Percentiles rank a stretch among this genome's conserved stretches.
phyloP scores from a whole-genome alignment of 1,140 invertebrate species.

The Stenopsyche tienmushanensis region DNA sequence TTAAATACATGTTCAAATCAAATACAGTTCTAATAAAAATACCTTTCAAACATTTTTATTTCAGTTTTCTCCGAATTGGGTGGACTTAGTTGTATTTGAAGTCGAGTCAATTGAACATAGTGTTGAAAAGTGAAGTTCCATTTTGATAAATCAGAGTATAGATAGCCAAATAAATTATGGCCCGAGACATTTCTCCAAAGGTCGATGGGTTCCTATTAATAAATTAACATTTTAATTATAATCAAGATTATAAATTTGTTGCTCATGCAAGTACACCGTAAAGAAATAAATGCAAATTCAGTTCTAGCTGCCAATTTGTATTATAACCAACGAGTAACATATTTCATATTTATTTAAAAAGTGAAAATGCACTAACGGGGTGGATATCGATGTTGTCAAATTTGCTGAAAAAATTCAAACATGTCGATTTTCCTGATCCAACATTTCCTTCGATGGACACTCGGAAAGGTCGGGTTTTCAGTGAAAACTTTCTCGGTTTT shows the following conservation, averaged over 20 bases:
- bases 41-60: constrained; percentile 86
- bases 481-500: not conserved
- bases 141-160: constrained; percentile 77
- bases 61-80: constrained; percentile 57
- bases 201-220: constrained; percentile 68
- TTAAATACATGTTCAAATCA: constrained; percentile 12
- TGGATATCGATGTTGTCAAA: constrained; percentile 51
- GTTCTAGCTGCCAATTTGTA: not conserved
- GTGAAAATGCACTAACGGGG: constrained; percentile 44
- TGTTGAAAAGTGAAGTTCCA: constrained; percentile 86
- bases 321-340: not conserved
- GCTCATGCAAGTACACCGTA: not conserved
- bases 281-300: not conserved
- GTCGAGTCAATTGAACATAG: constrained; percentile 85
- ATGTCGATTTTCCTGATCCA: constrained; percentile 84
- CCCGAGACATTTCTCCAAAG: constrained; percentile 82
- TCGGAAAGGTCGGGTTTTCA: constrained; percentile 54
- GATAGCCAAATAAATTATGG: constrained; percentile 78
- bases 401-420: constrained; percentile 74
- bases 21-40: constrained; percentile 7
- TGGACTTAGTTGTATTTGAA: constrained; percentile 73
- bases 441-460: constrained; percentile 87
- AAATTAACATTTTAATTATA: constrained; percentile 1
- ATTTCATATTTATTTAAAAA: not conserved
- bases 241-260: not conserved